Conservation (phyloP, 2,113 vertebrate species). For the Brachirus orientalis region DNA sequence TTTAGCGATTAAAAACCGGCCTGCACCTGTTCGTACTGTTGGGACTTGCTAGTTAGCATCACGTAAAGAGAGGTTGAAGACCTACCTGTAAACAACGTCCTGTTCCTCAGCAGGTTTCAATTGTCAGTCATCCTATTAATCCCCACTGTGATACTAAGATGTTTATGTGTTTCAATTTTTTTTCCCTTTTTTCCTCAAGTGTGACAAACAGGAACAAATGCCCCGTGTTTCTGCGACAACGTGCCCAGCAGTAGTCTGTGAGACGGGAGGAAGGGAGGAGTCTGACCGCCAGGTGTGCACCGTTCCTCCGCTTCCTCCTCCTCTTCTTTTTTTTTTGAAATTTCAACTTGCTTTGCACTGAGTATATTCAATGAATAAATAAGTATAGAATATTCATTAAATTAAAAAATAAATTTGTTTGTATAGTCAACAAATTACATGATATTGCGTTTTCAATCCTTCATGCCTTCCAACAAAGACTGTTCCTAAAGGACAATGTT, state of each 20-base stretch:
- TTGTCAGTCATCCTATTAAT: slow-evolving; percentile 19
- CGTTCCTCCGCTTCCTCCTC: neutral
- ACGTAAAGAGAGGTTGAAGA: neutral
- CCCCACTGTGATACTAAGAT: neutral
- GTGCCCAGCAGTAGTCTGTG: neutral
- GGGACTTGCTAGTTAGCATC: neutral
- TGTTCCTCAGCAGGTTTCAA: slow-evolving; percentile 13
- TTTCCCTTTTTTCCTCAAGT: neutral
- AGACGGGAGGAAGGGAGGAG: slow-evolving; percentile 20
- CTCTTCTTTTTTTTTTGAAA: neutral
- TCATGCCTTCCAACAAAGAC: too few relatives aligned
- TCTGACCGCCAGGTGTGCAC: slow-evolving; percentile 46
- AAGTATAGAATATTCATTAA: too few relatives aligned
- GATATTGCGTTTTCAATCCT: too few relatives aligned
- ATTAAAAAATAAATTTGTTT: too few relatives aligned
- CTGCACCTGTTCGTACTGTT: slow-evolving; percentile 50
- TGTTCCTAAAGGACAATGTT: too few relatives aligned
- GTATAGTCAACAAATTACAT: too few relatives aligned
- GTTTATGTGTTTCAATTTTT: neutral
- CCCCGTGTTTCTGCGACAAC: neutral
- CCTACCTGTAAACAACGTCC: slow-evolving; percentile 28
- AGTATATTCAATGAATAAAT: neutral
- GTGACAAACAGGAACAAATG: neutral
- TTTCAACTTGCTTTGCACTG: neutral
- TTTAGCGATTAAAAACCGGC: neutral